Evolutionary conservation across 2,113 vertebrate genomes (phyloP), one percentile per base, ranked within the genome.

Genomic region (Todiramphus saurophagus): DNA sequence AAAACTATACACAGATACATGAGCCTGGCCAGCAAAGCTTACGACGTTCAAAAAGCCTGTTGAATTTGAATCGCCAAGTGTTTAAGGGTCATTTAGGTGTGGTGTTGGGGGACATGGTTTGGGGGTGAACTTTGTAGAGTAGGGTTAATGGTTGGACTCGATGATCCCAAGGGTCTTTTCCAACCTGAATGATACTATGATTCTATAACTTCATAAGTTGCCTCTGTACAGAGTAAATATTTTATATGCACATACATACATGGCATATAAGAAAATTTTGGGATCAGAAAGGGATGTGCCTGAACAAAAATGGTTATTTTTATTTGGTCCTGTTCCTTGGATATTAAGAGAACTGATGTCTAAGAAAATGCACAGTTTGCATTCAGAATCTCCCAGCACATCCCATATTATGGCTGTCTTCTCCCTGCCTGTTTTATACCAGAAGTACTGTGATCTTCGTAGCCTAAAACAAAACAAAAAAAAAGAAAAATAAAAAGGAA

Each of bases 1-100:
- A 55, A 93, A 95, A 82, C 75, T 75, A 43, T 60, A 28, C 69
- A 73, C 11, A 4, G 80, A 46, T 48, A 7, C 39, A 48, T 56
- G 60, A 90, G 83, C 18, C 44, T 20, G 82, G 46, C 55, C 67
- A 77, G 85, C 46, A 6, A 63, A 81, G 85, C 85, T 92, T 72
- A 5, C 56, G 64, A 56, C 74, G 68, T 68, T 95, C 85, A 92
- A 92, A 94, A 87, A 96, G 88, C 33, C 64, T 83, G 86, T 43
- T 92, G 89, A 83, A 87, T 46, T 46, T 46, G 46, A 46, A 19
- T 46, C 9, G 5, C 46, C 18, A 46, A 10, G 46, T 20, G 46
- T 46, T 46, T 46, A 46, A 46, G 46, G 44, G 46, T 46, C 9
- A 10, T 46, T 46, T 46, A 19, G 19, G 18, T 46, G 46, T 20